These are phyloP conservation scores for Heliconius nattereri DNA, from an alignment of 1,140 invertebrate genomes.

Conservation along the genomic window DNA sequence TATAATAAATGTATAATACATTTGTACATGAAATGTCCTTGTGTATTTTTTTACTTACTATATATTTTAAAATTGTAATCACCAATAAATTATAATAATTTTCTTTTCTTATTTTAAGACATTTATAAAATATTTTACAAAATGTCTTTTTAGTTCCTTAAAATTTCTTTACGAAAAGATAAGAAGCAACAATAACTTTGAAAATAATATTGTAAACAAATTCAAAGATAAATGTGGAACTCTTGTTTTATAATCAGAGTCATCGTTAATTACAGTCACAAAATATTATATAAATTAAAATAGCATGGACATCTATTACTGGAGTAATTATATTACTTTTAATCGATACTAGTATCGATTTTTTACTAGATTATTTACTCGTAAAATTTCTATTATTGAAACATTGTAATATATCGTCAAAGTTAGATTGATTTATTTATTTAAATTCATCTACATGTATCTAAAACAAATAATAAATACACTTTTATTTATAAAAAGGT, in stretches of 20 bases:
- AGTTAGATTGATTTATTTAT: not conserved
- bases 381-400: not conserved
- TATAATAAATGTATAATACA: slow-evolving; percentile 30
- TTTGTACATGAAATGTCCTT: slow-evolving; percentile 7
- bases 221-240: too few relatives aligned
- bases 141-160: too few relatives aligned
- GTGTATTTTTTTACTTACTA: not conserved
- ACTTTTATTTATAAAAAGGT: slow-evolving; percentile 77
- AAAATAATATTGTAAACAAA: too few relatives aligned
- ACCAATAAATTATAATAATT: too few relatives aligned
- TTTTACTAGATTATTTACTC: not conserved
- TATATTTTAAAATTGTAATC: not conserved
- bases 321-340: not conserved
- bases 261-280: too few relatives aligned
- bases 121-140: too few relatives aligned
- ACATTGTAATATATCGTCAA: slow-evolving; percentile 14
- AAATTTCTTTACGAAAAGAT: too few relatives aligned
- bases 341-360: not conserved
- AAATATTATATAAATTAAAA: too few relatives aligned
- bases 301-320: too few relatives aligned
- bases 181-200: too few relatives aligned
- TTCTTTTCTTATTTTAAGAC: too few relatives aligned
- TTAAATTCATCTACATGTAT: not conserved
- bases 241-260: too few relatives aligned
- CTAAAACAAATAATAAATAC: not conserved